Percentiles rank a stretch among this genome's conserved stretches.
phyloP scores from a whole-genome alignment of 2,888 invertebrate species.

The Thymelicus acteon region DNA sequence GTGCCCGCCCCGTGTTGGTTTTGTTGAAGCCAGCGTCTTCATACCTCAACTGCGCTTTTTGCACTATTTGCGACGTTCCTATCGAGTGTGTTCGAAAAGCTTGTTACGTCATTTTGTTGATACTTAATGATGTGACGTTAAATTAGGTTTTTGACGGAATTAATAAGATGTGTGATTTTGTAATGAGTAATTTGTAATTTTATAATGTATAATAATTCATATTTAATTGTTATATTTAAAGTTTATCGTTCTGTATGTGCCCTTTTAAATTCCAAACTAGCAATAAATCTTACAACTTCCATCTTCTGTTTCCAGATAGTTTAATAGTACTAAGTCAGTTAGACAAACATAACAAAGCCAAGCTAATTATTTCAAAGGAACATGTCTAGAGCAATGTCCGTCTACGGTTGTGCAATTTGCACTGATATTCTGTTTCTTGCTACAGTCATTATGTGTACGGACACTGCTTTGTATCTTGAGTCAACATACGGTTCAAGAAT shows the following conservation, averaged over 20 bases:
- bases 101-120: background rate
- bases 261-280: too few relatives aligned
- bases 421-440: conserved; percentile 45
- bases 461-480: conserved; percentile 32
- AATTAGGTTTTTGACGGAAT: too few relatives aligned
- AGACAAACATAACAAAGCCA: conserved; percentile 32
- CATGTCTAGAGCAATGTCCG: conserved; percentile 38
- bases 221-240: too few relatives aligned
- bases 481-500: conserved; percentile 9
- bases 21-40: conserved; percentile 81
- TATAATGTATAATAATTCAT: too few relatives aligned
- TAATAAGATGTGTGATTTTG: too few relatives aligned
- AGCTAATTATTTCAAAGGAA: conserved; percentile 36
- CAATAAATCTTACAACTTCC: too few relatives aligned
- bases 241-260: too few relatives aligned
- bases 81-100: conserved; percentile 18
- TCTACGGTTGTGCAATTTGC: conserved; percentile 45
- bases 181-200: too few relatives aligned
- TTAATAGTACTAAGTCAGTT: conserved; percentile 5
- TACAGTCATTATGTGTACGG: conserved; percentile 42
- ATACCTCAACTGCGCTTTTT: conserved; percentile 57
- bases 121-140: background rate
- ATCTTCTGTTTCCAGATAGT: too few relatives aligned
- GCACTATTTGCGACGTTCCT: conserved; percentile 29
- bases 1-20: conserved; percentile 83